Base-by-base conservation (phyloP, 2,888 invertebrate species). In the Trimorus sp. region DNA sequence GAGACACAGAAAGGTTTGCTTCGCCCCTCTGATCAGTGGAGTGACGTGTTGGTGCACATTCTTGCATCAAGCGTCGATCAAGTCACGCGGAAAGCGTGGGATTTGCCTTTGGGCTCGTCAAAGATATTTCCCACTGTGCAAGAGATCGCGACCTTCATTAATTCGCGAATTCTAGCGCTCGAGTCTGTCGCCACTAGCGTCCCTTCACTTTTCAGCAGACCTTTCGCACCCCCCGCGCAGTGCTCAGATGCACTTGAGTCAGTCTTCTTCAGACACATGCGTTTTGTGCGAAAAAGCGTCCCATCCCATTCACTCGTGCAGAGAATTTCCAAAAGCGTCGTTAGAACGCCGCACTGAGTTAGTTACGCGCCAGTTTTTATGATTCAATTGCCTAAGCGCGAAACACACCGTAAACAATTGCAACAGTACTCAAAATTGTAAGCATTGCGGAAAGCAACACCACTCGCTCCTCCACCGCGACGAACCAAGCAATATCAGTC, bases 381-480 rank as follows among this genome's bases (percentile, higher is more conserved):
- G 26, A 1, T 26, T 3, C 26, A 26, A 26, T 26, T 26, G 26
- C 26, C 4, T 26, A 26, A 26, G 26, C 26, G 26, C 26, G 1
- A 26, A 26, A 4, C 26, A 26, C 4, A 3, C 26, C 26, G 26
- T 26, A 26, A 26, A 49, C 9, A 16, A 38, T 15, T 70, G 70
- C 40, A 59, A 59, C 6, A 70, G 70, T 26, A 16, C n/a, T 8
- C 40, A 15, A 14, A n/a, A 2, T 3, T 71, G 71, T 62, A 12
- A 42, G 1, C 36, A 51, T 16, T 70, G 70, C 49, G 12, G 26
- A 37, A 49, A 51, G n/a, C 48, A 38, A 8, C 70, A 70, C 12
- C 59, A 70, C 26, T n/a, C 58, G 11, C 7, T 69, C 7, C 9
- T 69, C 12, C 69, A 69, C 14, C 49, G 26, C 26, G 4, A 26